phyloP scores from a whole-genome alignment of 2,113 vertebrate genomes.

The Pollimyrus isidori region DNA sequence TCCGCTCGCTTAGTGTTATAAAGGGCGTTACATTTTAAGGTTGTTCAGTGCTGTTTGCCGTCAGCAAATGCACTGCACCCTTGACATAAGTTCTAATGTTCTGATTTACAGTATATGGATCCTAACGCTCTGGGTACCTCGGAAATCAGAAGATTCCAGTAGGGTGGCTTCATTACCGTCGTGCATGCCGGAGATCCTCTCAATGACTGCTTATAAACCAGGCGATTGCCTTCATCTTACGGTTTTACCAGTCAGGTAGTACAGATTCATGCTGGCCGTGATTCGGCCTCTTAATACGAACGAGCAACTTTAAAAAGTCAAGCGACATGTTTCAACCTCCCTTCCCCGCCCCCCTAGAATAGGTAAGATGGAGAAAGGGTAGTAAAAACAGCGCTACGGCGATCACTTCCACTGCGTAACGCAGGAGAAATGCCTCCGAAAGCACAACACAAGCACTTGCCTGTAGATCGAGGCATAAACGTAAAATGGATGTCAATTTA shows the following conservation, averaged over 20 bases:
- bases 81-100: background rate
- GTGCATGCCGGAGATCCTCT: background rate
- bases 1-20: background rate
- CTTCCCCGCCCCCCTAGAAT: background rate
- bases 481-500: background rate
- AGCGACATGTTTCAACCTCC: slow-evolving; percentile 2
- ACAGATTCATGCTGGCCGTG: background rate
- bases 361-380: slow-evolving; percentile 12
- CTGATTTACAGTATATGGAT: background rate
- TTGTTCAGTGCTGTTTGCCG: background rate
- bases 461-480: background rate
- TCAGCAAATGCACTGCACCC: background rate
- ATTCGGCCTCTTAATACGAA: slow-evolving; percentile 7
- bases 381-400: background rate
- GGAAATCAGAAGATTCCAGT: background rate
- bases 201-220: background rate
- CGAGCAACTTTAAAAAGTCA: background rate
- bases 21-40: background rate
- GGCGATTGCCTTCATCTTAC: background rate
- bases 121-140: background rate
- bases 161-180: background rate
- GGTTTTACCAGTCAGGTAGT: background rate
- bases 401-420: slow-evolving; percentile 14
- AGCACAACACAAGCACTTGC: background rate
- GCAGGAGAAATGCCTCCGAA: background rate